Percentiles rank a stretch among this genome's conserved stretches.
Conservation (phyloP, 2,113 vertebrate species). For the Clarias macrocephalus region DNA sequence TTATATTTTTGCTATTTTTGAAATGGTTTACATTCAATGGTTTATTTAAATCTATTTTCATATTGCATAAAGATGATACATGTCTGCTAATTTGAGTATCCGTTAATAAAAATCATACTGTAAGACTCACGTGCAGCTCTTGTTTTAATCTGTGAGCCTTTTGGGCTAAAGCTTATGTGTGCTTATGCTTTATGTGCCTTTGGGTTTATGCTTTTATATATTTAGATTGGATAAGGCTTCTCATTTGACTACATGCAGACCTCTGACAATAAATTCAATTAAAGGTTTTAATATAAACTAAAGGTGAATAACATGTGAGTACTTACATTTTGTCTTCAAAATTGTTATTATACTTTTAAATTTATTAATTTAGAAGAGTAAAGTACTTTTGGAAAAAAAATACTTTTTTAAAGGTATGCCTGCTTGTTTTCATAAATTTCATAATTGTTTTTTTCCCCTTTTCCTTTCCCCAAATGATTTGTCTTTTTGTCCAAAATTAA, state of each 20-base stretch:
- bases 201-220: not conserved
- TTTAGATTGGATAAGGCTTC: not conserved
- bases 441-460: not conserved
- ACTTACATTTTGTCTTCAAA: not conserved
- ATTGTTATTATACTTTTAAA: not conserved
- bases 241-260: not conserved
- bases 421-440: not conserved
- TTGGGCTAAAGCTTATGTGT: not conserved
- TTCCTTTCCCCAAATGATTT: not conserved
- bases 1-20: constrained; percentile 1
- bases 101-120: not conserved
- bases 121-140: not conserved
- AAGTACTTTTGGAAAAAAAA: too few relatives aligned
- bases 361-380: not conserved
- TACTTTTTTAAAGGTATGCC: too few relatives aligned
- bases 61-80: not conserved
- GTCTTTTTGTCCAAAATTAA: not conserved
- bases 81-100: not conserved
- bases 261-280: not conserved
- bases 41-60: not conserved
- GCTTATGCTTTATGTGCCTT: not conserved
- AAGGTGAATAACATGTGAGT: not conserved
- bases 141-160: not conserved
- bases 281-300: not conserved
- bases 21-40: not conserved